phyloP scores from a whole-genome alignment of 2,113 vertebrate genomes.

The Aphelocoma coerulescens region DNA sequence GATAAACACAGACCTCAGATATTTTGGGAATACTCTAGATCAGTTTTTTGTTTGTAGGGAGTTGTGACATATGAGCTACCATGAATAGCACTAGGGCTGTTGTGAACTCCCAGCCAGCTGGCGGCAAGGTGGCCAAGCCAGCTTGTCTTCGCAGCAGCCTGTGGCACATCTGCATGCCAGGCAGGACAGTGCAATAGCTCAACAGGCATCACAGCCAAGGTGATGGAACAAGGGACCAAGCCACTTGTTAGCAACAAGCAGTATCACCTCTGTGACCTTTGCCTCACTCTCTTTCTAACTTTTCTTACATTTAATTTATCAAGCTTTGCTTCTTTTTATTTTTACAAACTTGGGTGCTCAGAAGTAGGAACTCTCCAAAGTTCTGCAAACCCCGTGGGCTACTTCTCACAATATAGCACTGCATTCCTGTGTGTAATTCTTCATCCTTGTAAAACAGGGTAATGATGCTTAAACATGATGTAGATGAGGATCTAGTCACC shows the following conservation, averaged over 20 bases:
- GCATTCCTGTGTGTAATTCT: neutral
- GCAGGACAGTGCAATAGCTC: neutral
- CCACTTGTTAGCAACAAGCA: neutral
- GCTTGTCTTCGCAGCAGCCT: neutral
- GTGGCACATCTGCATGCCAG: accelerated
- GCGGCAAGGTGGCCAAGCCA: neutral
- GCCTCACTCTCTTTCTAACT: neutral
- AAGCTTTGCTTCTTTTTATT: neutral
- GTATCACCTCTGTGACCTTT: neutral
- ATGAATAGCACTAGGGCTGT: neutral
- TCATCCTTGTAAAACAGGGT: neutral
- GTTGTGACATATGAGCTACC: neutral
- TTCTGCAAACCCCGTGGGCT: neutral
- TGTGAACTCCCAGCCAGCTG: slow-evolving; percentile 48
- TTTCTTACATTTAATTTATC: neutral
- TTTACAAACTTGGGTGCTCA: neutral
- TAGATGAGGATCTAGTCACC: neutral
- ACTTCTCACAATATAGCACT: neutral
- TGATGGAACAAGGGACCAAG: neutral
- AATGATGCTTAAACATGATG: neutral
- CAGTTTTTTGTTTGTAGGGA: slow-evolving; percentile 15
- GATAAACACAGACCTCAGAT: neutral
- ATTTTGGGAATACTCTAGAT: slow-evolving; percentile 11
- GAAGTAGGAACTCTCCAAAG: neutral
- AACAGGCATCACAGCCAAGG: neutral